Conservation (phyloP, 64 coral and sea anemone species). For the Anthopleura sola region DNA sequence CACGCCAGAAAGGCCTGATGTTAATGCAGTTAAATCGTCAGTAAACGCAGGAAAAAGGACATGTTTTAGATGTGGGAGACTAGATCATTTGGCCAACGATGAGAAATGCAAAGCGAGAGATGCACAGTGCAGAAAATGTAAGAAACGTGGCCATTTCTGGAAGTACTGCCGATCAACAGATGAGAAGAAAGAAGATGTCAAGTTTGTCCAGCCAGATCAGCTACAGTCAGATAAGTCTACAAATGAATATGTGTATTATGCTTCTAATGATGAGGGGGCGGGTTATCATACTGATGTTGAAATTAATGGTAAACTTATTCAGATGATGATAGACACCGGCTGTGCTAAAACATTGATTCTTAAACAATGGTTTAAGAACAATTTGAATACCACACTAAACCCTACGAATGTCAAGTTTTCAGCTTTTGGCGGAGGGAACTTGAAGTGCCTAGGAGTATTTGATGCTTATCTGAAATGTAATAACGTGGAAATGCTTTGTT, state of each 20-base stretch:
- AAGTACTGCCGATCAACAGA: neutral
- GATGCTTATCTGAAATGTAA: too few species aligned
- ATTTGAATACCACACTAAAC: neutral
- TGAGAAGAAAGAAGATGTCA: conserved; percentile 26
- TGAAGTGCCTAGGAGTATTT: neutral
- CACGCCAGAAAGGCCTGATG: neutral
- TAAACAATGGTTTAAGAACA: conserved; percentile 32
- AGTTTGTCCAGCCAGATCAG: conserved; percentile 30
- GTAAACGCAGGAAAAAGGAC: conserved; percentile 29
- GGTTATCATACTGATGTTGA: conserved; percentile 22
- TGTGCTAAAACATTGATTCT: conserved; percentile 31
- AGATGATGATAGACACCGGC: conserved; percentile 42
- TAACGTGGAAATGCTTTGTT: conserved; percentile 10
- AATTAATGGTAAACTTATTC: conserved; percentile 38
- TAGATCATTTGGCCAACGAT: conserved; percentile 52
- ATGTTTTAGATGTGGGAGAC: conserved; percentile 50
- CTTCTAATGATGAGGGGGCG: conserved; percentile 19
- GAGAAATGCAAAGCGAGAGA: conserved; percentile 31
- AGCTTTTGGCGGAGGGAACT: conserved; percentile 12
- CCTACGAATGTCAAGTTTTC: conserved; percentile 1
- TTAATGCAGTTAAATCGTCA: conserved; percentile 18
- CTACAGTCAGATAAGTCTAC: conserved; percentile 30
- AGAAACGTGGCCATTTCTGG: neutral
- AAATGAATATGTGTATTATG: conserved; percentile 35
- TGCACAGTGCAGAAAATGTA: conserved; percentile 4